These are phyloP conservation scores for Eubasilissa splendida DNA, from an alignment of 2,888 invertebrate species.

Conservation along the genomic window DNA sequence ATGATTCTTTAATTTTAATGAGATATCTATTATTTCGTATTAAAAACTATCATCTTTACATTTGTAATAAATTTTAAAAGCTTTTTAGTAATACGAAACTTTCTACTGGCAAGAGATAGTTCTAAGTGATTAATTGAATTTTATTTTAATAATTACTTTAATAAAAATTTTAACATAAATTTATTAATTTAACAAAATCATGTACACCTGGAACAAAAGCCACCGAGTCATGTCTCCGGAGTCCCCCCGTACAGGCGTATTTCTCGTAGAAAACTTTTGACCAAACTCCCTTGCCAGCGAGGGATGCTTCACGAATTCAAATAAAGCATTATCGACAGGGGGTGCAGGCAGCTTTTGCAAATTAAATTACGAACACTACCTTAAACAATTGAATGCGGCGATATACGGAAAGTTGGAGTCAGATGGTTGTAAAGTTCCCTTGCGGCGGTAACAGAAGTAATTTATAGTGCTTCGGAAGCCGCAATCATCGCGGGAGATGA, in stretches of 20 bases:
- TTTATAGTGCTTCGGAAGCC: constrained; percentile 9
- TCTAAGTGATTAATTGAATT: too few relatives aligned
- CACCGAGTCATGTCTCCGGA: too few relatives aligned
- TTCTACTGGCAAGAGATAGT: too few relatives aligned
- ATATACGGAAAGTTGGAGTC: background rate
- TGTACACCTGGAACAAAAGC: too few relatives aligned
- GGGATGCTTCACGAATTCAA: background rate
- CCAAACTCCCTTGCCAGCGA: background rate
- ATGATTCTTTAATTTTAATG: too few relatives aligned
- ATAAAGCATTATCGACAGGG: constrained; percentile 3
- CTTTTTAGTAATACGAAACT: too few relatives aligned
- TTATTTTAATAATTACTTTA: too few relatives aligned
- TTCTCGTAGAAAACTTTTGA: background rate
- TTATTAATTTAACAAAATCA: too few relatives aligned
- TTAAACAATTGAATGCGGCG: constrained; percentile 18
- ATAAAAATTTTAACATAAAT: too few relatives aligned
- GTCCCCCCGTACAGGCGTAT: background rate
- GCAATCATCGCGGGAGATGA: constrained; percentile 18
- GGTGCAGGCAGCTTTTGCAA: background rate
- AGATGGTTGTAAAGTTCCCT: background rate
- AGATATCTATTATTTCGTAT: too few relatives aligned
- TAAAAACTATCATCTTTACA: too few relatives aligned
- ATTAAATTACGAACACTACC: constrained; percentile 24
- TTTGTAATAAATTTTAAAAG: too few relatives aligned
- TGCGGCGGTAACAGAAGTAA: constrained; percentile 7